phyloP scores from a whole-genome alignment of 2,113 vertebrate genomes.

The Pachycephala philippinensis region DNA sequence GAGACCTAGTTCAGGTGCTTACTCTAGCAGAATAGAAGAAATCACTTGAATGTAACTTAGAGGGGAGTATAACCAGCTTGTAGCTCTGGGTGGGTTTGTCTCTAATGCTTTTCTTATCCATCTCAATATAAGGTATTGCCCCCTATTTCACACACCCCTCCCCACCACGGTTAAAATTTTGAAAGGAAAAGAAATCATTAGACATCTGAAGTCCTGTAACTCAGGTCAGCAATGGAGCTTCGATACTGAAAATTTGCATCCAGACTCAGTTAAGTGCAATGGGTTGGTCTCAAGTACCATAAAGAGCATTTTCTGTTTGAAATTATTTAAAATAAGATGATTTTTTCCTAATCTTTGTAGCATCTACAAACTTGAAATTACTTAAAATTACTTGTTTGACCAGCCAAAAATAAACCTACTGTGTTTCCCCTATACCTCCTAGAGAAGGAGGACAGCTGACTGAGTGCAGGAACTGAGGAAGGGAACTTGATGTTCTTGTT shows the following conservation, averaged over 20 bases:
- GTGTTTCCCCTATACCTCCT: not conserved
- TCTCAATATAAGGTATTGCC: not conserved
- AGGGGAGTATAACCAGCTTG: not conserved
- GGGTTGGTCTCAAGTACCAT: not conserved
- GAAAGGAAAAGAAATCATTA: not conserved
- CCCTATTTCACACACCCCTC: not conserved
- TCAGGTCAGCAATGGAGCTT: not conserved
- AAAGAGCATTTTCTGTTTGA: not conserved
- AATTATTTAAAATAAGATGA: not conserved
- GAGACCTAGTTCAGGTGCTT: not conserved
- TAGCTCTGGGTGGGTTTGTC: not conserved
- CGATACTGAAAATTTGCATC: not conserved
- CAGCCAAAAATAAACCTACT: not conserved
- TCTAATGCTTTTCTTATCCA: not conserved
- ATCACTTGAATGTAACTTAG: not conserved
- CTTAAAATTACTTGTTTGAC: not conserved
- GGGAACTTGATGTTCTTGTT: conserved; percentile 49
- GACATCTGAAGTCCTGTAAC: not conserved
- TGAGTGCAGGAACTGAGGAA: not conserved
- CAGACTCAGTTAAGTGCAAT: not conserved
- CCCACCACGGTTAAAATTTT: not conserved
- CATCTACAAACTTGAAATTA: not conserved
- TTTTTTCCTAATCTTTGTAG: not conserved
- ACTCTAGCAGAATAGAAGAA: not conserved
- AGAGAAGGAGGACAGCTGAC: conserved; percentile 7